Evolutionary conservation across 2,113 vertebrate species (phyloP), one percentile per base, ranked within the genome.

Genomic region (Elgaria multicarinata): DNA sequence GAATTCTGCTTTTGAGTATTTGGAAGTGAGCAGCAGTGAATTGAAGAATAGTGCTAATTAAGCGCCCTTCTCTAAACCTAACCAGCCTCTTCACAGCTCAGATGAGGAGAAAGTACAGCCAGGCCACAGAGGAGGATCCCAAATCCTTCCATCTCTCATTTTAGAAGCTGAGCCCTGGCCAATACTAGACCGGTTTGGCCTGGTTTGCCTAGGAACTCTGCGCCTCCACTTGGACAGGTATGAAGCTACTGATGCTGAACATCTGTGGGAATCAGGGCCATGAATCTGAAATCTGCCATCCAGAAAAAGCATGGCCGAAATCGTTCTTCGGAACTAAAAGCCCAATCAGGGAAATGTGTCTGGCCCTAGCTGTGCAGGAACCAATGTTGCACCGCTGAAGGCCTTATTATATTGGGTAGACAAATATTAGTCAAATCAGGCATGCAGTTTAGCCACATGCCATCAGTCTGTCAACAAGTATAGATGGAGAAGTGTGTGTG

Each of bases 401-500:
- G 8, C 31, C 33, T 46, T 50, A 36, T 50, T 50, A 28, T n/a
- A 67, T 22, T 16, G 46, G 42, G 26, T 20, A 69, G 22, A 71
- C 33, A 55, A 80, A 80, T 87, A 42, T 55, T n/a, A 36, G 3
- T n/a, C 33, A 71, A 50, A 66, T 28, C 44, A 53, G 71, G 1
- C 18, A 24, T 46, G 42, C 28, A 33, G 42, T 77, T 67, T 50
- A 89, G 12, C 62, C 28, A 44, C n/a, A 55, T 28, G 64, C 83
- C 80, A 46, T 71, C 77, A 33, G 42, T 88, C 58, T 83, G 6
- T 0, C 55, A 67, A 28, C 33, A 53, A 31, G 31, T 26, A 26
- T 75, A 89, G 72, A 66, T 66, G 80, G 87, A 85, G 53, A 76
- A 69, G 91, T 83, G 44, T 50, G 46, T 50, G 53, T 55, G 66